Base-by-base conservation (phyloP, 2,888 invertebrate species). In the Perizoma flavofasciatum region DNA sequence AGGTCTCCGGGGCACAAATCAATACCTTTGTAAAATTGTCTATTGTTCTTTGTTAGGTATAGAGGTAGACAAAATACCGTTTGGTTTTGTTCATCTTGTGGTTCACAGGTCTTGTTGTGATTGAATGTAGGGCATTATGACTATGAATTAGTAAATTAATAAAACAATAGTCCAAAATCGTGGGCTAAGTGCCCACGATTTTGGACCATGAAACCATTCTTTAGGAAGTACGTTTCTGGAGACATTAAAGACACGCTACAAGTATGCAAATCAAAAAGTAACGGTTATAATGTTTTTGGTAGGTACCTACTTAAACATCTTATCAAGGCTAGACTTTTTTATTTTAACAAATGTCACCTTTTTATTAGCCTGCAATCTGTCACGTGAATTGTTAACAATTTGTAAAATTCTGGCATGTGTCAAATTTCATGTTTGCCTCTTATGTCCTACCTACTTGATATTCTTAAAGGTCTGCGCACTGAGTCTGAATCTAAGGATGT, bases 61-160 rank as follows among this genome's bases (percentile, higher is more conserved):
- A 77, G 77, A n/a, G n/a, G n/a, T n/a, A n/a, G n/a, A 69, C 67
- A 70, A 69, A 74, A 67, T 76, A 74, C 79, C 81, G 82, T 82
- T 81, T 72, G 66, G 66, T 63, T 65, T 62, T 60, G 55, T 55
- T 46, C 49, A 45, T 51, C 40, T 35, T 59, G 52, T 52, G 47
- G 60, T 58, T 46, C 49, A 44, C 34, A 63, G 57, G 60, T 52
- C 61, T 61, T 55, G 59, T 63, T 62, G 63, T 66, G 55, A 67
- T 65, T 61, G 55, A 59, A 69, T 65, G 57, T 67, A 61, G 66
- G 67, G 54, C 69, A 69, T 45, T 61, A 44, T 65, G 51, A 62
- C 61, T 58, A 61, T 61, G 54, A 51, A 63, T 61, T 57, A 51
- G 60, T 67, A 62, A 61, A 65, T 67, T 65, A 46, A 4, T 35